These are phyloP conservation scores for Ciconia nigra DNA, from an alignment of 2,797 vertebrate species.

Conservation along the genomic window DNA sequence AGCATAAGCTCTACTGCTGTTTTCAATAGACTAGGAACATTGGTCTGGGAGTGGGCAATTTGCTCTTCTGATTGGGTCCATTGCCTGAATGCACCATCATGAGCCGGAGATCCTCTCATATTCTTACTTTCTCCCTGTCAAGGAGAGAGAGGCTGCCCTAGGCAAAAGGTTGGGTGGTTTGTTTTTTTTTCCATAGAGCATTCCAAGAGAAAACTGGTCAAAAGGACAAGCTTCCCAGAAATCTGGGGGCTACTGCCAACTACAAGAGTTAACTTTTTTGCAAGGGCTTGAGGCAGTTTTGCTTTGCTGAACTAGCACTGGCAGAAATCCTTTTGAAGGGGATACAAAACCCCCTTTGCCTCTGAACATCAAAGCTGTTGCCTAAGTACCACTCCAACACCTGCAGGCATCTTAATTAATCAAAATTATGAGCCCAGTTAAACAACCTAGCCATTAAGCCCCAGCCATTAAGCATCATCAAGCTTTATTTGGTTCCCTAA, in stretches of 20 bases:
- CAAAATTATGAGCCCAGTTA: conserved; percentile 55
- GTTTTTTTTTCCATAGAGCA: background rate
- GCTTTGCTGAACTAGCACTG: background rate
- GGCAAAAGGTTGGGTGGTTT: background rate
- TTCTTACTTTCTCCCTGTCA: background rate
- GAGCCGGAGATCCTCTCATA: background rate
- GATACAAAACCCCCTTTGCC: background rate
- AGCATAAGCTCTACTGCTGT: background rate
- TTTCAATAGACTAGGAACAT: background rate
- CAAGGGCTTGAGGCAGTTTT: background rate
- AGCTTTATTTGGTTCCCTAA: conserved; percentile 52
- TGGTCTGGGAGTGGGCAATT: background rate
- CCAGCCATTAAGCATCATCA: conserved; percentile 49
- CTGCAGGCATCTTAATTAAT: conserved; percentile 60
- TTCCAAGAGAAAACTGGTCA: background rate
- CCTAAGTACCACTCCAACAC: conserved; percentile 42
- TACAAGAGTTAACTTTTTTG: background rate
- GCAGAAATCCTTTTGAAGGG: background rate
- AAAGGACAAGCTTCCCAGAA: background rate
- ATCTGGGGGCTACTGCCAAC: background rate
- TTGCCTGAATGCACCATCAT: background rate
- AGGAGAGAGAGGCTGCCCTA: background rate
- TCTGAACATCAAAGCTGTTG: background rate
- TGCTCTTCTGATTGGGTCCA: background rate
- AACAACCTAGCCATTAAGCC: conserved; percentile 41